Conservation (phyloP, 1,140 invertebrate genomes). For the Macrosteles quadrilineatus region DNA sequence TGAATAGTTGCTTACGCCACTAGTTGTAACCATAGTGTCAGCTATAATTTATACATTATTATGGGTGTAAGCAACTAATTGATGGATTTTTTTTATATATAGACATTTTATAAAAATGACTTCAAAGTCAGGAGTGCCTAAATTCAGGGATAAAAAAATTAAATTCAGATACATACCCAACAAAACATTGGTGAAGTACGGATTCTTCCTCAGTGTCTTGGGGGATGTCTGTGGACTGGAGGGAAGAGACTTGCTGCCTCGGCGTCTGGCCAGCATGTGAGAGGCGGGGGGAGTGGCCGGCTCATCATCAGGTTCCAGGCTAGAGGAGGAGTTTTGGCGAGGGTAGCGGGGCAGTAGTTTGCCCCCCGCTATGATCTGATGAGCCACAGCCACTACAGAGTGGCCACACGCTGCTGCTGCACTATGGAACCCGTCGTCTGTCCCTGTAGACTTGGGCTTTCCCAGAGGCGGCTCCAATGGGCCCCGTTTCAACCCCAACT, state of each 20-base stretch:
- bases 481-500: conserved; percentile 35
- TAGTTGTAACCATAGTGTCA: too few relatives aligned
- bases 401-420: conserved; percentile 67
- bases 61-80: too few relatives aligned
- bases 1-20: too few relatives aligned
- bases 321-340: not conserved
- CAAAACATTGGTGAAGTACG: conserved; percentile 45
- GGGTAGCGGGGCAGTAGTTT: conserved; percentile 6
- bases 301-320: conserved; percentile 8
- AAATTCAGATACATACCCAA: conserved; percentile 34
- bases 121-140: too few relatives aligned
- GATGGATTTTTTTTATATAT: too few relatives aligned
- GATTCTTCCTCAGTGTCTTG: conserved; percentile 51
- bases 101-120: too few relatives aligned
- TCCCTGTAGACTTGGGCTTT: conserved; percentile 58
- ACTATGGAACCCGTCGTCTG: conserved; percentile 69
- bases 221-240: conserved; percentile 67
- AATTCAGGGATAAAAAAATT: too few relatives aligned
- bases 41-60: too few relatives aligned
- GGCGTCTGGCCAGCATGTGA: conserved; percentile 47
- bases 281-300: conserved; percentile 43
- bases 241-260: conserved; percentile 69
- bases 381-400: conserved; percentile 70
- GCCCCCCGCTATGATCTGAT: conserved; percentile 63
- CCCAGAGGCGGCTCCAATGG: conserved; percentile 31